Base-by-base conservation (phyloP, 2,888 invertebrate species). In the Harpalus rufipes region DNA sequence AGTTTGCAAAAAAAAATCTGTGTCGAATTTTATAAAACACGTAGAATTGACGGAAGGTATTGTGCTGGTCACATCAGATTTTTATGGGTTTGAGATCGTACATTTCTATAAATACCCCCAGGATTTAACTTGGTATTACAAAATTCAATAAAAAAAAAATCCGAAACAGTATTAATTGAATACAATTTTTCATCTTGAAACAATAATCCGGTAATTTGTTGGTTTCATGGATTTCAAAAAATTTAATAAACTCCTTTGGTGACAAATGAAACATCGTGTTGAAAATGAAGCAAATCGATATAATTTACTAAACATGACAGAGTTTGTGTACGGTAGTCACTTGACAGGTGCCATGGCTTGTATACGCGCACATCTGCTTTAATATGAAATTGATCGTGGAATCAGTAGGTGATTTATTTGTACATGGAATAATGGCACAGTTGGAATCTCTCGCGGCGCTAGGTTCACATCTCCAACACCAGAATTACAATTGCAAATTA, bases 321-420 rank as follows among this genome's bases (percentile, higher is more conserved):
- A 32, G 44, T 51, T 51, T 51, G 44, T 51, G 12, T 12, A 12
- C 4, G 44, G 10, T 51, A 12, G 10, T 8, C 44, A 51, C 44
- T 51, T 51, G 44, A 51, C 44, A 51, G 44, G 44, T 51, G 44
- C 10, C 12, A 12, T 1, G 44, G 12, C 44, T 51, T 8, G 18
- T 7, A 61, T 61, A 16, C 12, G 63, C 16, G 21, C 21, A 39
- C n/a, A 68, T 68, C 68, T 10, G 68, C 68, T 68, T 68, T 68
- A 68, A 68, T 68, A 68, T 68, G 68, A 68, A 68, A 68, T 68
- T 68, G 68, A 68, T 68, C 68, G 68, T n/a, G n/a, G 68, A 68
- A 68, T 68, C 32, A n/a, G 32, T 39, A 68, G 32, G 68, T 68
- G 68, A 68, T 68, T 68, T 68, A 68, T 68, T 68, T 68, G 68